phyloP scores from a whole-genome alignment of 1,140 invertebrate genomes.

The Brachionus koreanus region DNA sequence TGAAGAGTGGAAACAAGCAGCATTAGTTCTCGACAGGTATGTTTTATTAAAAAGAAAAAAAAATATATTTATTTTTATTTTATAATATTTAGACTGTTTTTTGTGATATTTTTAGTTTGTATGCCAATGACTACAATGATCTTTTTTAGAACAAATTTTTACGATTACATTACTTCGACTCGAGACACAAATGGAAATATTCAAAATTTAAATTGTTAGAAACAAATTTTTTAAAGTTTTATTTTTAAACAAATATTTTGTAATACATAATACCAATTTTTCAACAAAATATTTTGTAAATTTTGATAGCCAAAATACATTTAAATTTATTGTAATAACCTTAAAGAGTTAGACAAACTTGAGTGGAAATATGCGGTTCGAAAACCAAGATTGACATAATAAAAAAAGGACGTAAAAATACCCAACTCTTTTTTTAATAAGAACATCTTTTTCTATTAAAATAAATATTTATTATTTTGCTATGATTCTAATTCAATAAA shows the following conservation, averaged over 20 bases:
- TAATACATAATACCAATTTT: too few relatives aligned
- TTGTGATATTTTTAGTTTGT: slow-evolving; percentile 29
- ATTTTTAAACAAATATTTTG: neutral
- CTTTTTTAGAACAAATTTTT: slow-evolving; percentile 35
- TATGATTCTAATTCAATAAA: too few relatives aligned
- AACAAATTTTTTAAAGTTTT: neutral
- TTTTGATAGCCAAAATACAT: too few relatives aligned
- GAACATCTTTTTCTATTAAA: too few relatives aligned
- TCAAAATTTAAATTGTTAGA: slow-evolving; percentile 4
- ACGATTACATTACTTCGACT: slow-evolving; percentile 14
- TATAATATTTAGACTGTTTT: slow-evolving; percentile 25
- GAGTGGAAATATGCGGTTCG: too few relatives aligned
- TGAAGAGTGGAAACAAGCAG: slow-evolving; percentile 41
- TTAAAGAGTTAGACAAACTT: too few relatives aligned
- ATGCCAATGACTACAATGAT: slow-evolving; percentile 39
- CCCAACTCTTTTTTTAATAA: too few relatives aligned
- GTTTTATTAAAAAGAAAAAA: neutral
- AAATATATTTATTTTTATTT: neutral
- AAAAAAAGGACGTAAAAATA: too few relatives aligned
- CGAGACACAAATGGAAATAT: neutral
- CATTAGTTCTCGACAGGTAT: slow-evolving; percentile 38
- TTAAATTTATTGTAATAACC: too few relatives aligned
- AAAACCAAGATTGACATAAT: too few relatives aligned
- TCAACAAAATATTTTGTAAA: too few relatives aligned
- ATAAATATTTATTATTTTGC: too few relatives aligned